phyloP scores from a whole-genome alignment of 2,113 vertebrate genomes.

The Lucifuga dentata region DNA sequence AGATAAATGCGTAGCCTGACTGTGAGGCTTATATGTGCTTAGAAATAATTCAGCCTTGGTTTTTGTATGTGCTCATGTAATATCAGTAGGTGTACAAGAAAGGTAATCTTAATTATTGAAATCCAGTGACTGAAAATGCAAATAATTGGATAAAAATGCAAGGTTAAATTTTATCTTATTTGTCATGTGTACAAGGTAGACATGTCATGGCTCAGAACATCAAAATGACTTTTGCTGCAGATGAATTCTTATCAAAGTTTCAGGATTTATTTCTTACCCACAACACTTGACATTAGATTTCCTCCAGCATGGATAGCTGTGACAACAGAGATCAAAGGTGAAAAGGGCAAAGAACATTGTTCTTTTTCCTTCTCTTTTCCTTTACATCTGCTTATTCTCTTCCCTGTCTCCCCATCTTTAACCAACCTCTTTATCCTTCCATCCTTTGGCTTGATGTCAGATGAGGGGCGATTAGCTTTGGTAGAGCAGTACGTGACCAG shows the following conservation, averaged over 20 bases:
- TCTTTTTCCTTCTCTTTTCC: slow-evolving; percentile 19
- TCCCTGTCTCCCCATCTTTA: slow-evolving; percentile 7
- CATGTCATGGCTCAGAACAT: slow-evolving; percentile 4
- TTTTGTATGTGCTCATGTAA: slow-evolving; percentile 15
- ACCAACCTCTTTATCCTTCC: slow-evolving; percentile 40
- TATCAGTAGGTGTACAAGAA: slow-evolving; percentile 13
- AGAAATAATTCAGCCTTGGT: slow-evolving; percentile 8
- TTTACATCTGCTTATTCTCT: slow-evolving; percentile 9
- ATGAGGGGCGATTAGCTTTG: slow-evolving; percentile 49
- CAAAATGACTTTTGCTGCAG: neutral
- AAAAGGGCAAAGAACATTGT: slow-evolving; percentile 15
- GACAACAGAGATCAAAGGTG: slow-evolving; percentile 39
- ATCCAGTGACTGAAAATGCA: neutral
- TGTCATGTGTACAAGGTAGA: neutral
- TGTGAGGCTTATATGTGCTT: neutral
- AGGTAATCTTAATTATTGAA: slow-evolving; percentile 1
- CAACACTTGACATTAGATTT: neutral
- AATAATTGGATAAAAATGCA: neutral
- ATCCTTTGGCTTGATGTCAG: slow-evolving; percentile 57
- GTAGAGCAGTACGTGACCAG: slow-evolving; percentile 37
- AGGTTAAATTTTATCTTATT: slow-evolving; percentile 2
- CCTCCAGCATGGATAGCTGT: neutral
- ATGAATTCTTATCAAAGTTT: neutral
- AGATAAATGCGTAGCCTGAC: neutral
- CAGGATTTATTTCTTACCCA: neutral